Evolutionary conservation across 2,888 invertebrate genomes (phyloP), one percentile per base, ranked within the genome.

Genomic region (Trissolcus japonicus): DNA sequence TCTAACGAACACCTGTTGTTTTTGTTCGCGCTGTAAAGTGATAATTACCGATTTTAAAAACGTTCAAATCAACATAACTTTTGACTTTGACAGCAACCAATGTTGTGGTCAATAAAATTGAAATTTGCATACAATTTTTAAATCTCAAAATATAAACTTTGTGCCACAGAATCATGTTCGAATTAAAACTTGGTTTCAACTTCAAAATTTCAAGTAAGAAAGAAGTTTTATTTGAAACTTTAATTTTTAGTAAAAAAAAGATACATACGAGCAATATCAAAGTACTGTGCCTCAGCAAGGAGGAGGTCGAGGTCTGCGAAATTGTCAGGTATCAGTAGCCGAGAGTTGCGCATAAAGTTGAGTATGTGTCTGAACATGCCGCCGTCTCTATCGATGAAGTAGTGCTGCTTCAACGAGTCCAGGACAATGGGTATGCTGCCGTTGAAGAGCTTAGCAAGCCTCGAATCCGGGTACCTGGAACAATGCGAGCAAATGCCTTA

Each of bases 381-480:
- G 2, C 99, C 98, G 88, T 99, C 99, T 57, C 99, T 93, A 91
- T 99, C 99, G 84, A 99, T 98, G 91, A 99, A 99, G 90, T 99
- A 99, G 89, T 99, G 98, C 88, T 98, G 98, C 90, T 98, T 98
- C 82, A 98, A 90, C 4, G 96, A 96, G 89, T 98, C 98, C 89
- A 98, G 90, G 14, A 98, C 97, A 82, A 98, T 98, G 3, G 98
- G 98, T 84, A 98, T 96, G 82, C 94, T 95, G 41, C 98, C 98
- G 88, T 97, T 97, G 90, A 98, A 98, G 89, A 98, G 93, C 90
- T 95, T 95, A 13, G 96, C 97, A 82, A 98, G 91, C 82, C 95
- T 93, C 1, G 98, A 98, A 63, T 98, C 96, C 0, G 98, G 95
- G 89, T 95, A 98, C 89, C 98, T 98, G 92, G n/a, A 91, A 91